Conservation (phyloP, 2,113 vertebrate genomes). For the Melanostigma gelatinosum region DNA sequence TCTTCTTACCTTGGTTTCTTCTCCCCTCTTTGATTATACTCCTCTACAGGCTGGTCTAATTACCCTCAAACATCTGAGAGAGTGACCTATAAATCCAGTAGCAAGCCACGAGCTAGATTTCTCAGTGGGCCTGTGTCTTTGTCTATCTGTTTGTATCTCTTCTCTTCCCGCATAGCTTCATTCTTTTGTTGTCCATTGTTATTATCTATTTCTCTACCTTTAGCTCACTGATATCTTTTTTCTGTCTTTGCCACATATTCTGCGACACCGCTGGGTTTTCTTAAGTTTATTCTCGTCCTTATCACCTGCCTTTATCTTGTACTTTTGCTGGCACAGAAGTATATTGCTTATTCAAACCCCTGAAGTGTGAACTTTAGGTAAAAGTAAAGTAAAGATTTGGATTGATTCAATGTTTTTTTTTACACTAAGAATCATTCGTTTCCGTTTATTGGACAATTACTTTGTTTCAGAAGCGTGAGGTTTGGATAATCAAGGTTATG, state of each 20-base stretch:
- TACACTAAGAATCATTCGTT: not conserved
- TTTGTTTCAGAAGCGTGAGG: constrained; percentile 11
- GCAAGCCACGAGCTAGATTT: constrained; percentile 99
- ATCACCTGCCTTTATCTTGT: constrained; percentile 3
- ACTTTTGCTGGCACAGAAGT: not conserved
- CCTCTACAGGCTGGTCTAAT: constrained; percentile 98
- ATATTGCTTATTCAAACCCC: constrained; percentile 57
- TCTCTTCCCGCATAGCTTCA: constrained; percentile 91
- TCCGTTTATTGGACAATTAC: not conserved
- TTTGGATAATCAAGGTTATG: constrained; percentile 52
- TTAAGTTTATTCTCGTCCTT: constrained; percentile 5
- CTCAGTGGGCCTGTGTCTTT: constrained; percentile 99
- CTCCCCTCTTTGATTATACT: constrained; percentile 91
- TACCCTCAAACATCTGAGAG: constrained; percentile 97
- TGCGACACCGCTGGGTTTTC: constrained; percentile 1
- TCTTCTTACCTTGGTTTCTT: constrained; percentile 86
- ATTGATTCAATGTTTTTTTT: not conserved
- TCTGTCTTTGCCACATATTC: constrained; percentile 20
- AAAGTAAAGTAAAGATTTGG: not conserved
- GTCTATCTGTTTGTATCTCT: constrained; percentile 99
- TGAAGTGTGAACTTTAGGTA: not conserved
- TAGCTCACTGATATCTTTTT: constrained; percentile 18
- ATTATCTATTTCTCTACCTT: constrained; percentile 17
- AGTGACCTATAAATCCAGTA: constrained; percentile 99
- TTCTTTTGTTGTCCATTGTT: constrained; percentile 50